A percentile compares a stretch with the other conserved stretches of the same genome.
phyloP scores from a whole-genome alignment of 2,888 invertebrate genomes.

The Macaria liturata region DNA sequence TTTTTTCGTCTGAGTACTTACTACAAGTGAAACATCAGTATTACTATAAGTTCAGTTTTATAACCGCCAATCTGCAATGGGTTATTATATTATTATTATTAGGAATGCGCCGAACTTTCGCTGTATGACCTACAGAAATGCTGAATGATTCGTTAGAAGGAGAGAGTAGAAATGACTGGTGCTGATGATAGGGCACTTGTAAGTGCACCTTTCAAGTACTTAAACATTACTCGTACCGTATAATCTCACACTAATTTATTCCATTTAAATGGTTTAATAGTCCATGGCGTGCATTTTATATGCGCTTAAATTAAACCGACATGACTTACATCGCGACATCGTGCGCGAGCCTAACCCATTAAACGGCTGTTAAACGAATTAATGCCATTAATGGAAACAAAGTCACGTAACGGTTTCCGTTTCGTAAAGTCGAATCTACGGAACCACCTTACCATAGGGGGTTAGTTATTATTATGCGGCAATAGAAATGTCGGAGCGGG shows the following conservation, averaged over 20 bases:
- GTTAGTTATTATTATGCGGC: slow-evolving; percentile 73
- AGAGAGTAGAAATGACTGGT: no score
- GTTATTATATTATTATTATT: no score
- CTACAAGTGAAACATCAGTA: no score
- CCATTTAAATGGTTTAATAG: slow-evolving; percentile 18
- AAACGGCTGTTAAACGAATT: slow-evolving; percentile 39
- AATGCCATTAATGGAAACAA: slow-evolving; percentile 63
- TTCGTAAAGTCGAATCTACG: slow-evolving; percentile 69
- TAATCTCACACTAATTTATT: slow-evolving; percentile 1
- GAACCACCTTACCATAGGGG: slow-evolving; percentile 38
- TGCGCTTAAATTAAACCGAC: slow-evolving; percentile 32
- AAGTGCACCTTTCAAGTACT: not conserved
- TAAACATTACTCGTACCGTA: not conserved
- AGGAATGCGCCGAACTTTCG: no score
- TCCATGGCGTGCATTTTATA: slow-evolving; percentile 32
- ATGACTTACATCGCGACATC: slow-evolving; percentile 30
- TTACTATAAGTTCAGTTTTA: no score
- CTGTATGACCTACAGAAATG: no score
- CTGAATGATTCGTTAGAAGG: no score
- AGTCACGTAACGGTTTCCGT: slow-evolving; percentile 78
- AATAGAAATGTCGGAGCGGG: slow-evolving; percentile 49
- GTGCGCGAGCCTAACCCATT: slow-evolving; percentile 31
- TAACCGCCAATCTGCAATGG: no score
- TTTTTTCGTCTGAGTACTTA: no score
- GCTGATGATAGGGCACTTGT: no score